These are phyloP conservation scores for Zaprionus gabonicus DNA, from an alignment of 1,140 invertebrate species.

Conservation along the genomic window DNA sequence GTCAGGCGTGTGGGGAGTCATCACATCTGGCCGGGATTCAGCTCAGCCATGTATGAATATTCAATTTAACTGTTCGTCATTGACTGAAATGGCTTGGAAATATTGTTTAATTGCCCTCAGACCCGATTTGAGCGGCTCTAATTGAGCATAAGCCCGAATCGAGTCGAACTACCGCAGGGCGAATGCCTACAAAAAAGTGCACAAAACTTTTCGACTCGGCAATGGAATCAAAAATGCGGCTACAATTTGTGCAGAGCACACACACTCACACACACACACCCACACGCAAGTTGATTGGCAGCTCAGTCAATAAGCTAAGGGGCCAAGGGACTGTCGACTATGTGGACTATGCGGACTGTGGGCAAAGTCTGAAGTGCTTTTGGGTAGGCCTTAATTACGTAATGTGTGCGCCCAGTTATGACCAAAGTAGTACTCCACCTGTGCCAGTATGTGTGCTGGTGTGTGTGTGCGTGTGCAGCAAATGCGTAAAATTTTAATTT, in stretches of 20 bases:
- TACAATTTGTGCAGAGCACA: slow-evolving; percentile 68
- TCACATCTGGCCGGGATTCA: slow-evolving; percentile 34
- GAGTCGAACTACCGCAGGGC: slow-evolving; percentile 29
- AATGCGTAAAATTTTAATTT: slow-evolving; percentile 82
- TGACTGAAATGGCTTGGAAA: slow-evolving; percentile 72
- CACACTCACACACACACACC: slow-evolving; percentile 10
- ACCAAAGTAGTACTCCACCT: slow-evolving; percentile 73
- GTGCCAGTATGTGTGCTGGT: slow-evolving; percentile 30
- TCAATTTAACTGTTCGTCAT: slow-evolving; percentile 69
- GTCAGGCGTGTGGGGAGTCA: neutral
- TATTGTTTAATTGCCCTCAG: slow-evolving; percentile 74
- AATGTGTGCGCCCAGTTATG: slow-evolving; percentile 77
- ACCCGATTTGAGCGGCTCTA: slow-evolving; percentile 68
- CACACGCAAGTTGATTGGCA: slow-evolving; percentile 74
- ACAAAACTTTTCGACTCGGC: slow-evolving; percentile 60
- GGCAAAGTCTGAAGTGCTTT: slow-evolving; percentile 78
- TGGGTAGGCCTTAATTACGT: slow-evolving; percentile 80
- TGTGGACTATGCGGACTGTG: slow-evolving; percentile 13
- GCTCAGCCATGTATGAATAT: slow-evolving; percentile 27
- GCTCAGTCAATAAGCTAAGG: slow-evolving; percentile 60
- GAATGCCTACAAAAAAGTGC: slow-evolving; percentile 63
- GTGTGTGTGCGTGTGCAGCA: slow-evolving; percentile 52
- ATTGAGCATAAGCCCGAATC: slow-evolving; percentile 63
- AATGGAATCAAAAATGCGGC: slow-evolving; percentile 78
- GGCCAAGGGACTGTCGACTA: neutral